Evolutionary conservation across 2,888 invertebrate species (phyloP).

Genomic region (Ormyrus rosae): DNA sequence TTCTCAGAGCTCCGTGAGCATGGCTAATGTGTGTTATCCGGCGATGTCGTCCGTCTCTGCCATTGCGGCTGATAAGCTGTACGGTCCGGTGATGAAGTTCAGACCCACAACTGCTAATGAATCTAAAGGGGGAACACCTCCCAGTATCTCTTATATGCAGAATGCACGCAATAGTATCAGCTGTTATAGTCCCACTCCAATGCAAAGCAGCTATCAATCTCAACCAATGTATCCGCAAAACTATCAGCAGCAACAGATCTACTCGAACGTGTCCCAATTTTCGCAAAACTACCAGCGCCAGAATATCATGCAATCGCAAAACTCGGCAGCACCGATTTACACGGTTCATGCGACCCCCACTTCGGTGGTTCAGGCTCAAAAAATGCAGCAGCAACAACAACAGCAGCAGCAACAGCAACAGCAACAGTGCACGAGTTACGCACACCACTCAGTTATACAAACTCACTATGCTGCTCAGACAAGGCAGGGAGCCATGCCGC

Average conservation of each 20-base stretch:
- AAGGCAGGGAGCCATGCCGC: conserved; percentile 53
- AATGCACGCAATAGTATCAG: conserved; percentile 61
- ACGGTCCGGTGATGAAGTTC: conserved; percentile 74
- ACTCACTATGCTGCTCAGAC: conserved; percentile 59
- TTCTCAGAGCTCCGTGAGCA: background rate
- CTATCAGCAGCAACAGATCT: conserved; percentile 69
- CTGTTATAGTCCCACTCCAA: conserved; percentile 62
- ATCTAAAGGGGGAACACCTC: conserved; percentile 41
- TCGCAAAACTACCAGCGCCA: conserved; percentile 65
- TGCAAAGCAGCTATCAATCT: conserved; percentile 59
- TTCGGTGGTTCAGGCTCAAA: conserved; percentile 68
- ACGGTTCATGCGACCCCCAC: conserved; percentile 69
- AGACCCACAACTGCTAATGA: conserved; percentile 64
- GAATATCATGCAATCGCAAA: conserved; percentile 58
- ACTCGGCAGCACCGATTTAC: conserved; percentile 64
- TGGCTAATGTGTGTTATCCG: background rate
- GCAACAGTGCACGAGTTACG: conserved; percentile 48
- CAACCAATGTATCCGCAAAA: conserved; percentile 68
- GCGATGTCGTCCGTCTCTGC: background rate
- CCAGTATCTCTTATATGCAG: conserved; percentile 58
- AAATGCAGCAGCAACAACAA: conserved; percentile 62
- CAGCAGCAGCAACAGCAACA: conserved; percentile 19
- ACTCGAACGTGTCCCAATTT: conserved; percentile 70
- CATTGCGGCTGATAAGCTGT: conserved; percentile 60
- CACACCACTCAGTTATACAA: conserved; percentile 63